Conservation (phyloP, 2,797 vertebrate species). For the Oryzias sinensis region DNA sequence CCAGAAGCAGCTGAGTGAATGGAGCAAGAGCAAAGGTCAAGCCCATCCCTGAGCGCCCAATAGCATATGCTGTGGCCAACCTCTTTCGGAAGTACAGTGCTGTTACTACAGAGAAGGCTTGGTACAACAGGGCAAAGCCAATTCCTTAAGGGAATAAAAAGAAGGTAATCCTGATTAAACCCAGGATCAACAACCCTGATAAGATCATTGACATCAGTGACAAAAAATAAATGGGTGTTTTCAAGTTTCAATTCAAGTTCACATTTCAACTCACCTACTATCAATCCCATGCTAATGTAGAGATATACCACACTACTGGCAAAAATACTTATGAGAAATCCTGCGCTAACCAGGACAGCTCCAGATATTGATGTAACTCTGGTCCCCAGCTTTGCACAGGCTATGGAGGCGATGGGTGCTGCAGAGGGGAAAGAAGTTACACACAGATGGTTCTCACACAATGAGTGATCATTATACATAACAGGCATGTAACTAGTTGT, state of each 20-base stretch:
- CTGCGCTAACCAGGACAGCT: slow-evolving; percentile 79
- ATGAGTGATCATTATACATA: background rate
- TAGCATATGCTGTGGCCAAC: slow-evolving; percentile 83
- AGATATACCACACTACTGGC: slow-evolving; percentile 85
- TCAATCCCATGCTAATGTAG: slow-evolving; percentile 89
- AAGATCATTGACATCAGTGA: background rate
- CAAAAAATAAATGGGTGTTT: background rate
- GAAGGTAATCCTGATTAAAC: background rate
- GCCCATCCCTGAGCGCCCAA: slow-evolving; percentile 91
- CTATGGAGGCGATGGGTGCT: slow-evolving; percentile 83
- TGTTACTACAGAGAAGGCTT: slow-evolving; percentile 82
- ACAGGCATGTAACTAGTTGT: background rate
- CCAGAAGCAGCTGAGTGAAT: slow-evolving; percentile 86
- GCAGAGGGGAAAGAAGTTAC: slow-evolving; percentile 10
- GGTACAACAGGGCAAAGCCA: slow-evolving; percentile 89
- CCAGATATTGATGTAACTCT: slow-evolving; percentile 81
- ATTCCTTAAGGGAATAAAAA: slow-evolving; percentile 72
- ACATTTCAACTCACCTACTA: slow-evolving; percentile 82
- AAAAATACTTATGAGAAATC: slow-evolving; percentile 87
- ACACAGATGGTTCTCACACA: background rate
- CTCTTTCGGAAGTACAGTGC: slow-evolving; percentile 85
- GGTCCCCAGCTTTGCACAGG: slow-evolving; percentile 81
- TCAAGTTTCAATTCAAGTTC: background rate
- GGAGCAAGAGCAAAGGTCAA: slow-evolving; percentile 90
- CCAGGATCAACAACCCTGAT: background rate